Base-by-base conservation (phyloP, 2,888 invertebrate genomes). In the Ariolimax columbianus region DNA sequence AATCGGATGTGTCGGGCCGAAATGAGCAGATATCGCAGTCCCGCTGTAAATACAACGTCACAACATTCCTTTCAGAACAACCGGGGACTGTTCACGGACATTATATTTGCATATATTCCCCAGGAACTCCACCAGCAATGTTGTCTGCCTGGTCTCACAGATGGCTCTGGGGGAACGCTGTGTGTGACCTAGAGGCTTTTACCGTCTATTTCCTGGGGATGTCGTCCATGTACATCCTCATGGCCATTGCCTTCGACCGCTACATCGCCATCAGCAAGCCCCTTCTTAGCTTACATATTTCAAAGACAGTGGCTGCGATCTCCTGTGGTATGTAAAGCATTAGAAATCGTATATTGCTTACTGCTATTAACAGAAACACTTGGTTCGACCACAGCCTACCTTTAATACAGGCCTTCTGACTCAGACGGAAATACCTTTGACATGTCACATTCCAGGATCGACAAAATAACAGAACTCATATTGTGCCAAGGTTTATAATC, bases 201-300 rank as follows among this genome's bases (percentile, higher is more conserved):
- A 43, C 88, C 14, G 90, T 91, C 14, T 92, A 90, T 79, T 90
- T 90, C 51, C 85, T 92, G 9, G 92, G 92, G 11, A 84, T 91
- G 38, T 75, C 90, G 7, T 89, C 90, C 59, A 88, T 92, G 85
- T 91, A 91, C 77, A 86, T 91, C 23, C 85, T 92, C 33, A 89
- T 90, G 14, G 91, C 91, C 3, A 90, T 92, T 26, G 90, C 92
- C 17, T 82, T 91, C 3, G 91, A 92, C 84, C 88, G 92, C 23
- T 92, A 91, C 85, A 87, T 91, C n/a, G 90, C 91, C 40, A 92
- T 92, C 72, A 90, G 90, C 47, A 91, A 89, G 40, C 91, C 92
- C 0, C 77, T 90, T 30, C 87, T 88, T 51, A 87, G 89, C 3
- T 59, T 87, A 4, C 88, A 88, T 43, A 90, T 92, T 26, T 91